phyloP scores from a whole-genome alignment of 2,888 invertebrate species.

The Microctonus hyperodae region DNA sequence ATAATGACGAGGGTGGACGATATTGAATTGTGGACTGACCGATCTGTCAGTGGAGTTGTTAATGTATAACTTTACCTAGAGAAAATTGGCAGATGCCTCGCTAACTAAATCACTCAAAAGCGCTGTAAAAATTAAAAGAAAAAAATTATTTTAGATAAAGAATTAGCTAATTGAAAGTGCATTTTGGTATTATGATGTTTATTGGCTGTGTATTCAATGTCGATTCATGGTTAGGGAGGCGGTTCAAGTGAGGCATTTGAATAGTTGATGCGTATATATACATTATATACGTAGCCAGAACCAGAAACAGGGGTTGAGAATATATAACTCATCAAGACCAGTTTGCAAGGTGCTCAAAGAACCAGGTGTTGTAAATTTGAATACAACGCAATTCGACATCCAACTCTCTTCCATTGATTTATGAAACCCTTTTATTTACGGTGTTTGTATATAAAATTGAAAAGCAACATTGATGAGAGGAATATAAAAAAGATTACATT shows the following conservation, averaged over 20 bases:
- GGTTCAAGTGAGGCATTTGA: neutral
- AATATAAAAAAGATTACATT: no score
- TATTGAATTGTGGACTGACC: slow-evolving; percentile 57
- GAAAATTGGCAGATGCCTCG: slow-evolving; percentile 26
- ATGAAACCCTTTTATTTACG: no score
- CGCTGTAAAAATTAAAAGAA: neutral
- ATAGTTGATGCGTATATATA: neutral
- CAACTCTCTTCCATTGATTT: no score
- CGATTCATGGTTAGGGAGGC: neutral
- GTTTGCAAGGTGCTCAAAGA: slow-evolving; percentile 33
- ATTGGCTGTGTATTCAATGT: neutral
- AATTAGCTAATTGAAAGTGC: neutral
- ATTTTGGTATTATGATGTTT: neutral
- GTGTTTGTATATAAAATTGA: no score
- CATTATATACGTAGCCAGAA: neutral
- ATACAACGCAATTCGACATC: neutral
- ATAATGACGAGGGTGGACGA: slow-evolving; percentile 43
- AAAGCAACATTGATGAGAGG: no score
- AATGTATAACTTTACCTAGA: slow-evolving; percentile 28
- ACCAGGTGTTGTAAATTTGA: slow-evolving; percentile 15
- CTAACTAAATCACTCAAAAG: slow-evolving; percentile 9
- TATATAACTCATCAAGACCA: slow-evolving; percentile 29
- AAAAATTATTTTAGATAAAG: neutral
- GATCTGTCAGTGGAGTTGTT: slow-evolving; percentile 49
- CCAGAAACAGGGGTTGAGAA: neutral